Percentiles rank a stretch among this genome's conserved stretches.
Evolutionary conservation across 2,888 invertebrate species (phyloP).

Genomic region (Panopea generosa): DNA sequence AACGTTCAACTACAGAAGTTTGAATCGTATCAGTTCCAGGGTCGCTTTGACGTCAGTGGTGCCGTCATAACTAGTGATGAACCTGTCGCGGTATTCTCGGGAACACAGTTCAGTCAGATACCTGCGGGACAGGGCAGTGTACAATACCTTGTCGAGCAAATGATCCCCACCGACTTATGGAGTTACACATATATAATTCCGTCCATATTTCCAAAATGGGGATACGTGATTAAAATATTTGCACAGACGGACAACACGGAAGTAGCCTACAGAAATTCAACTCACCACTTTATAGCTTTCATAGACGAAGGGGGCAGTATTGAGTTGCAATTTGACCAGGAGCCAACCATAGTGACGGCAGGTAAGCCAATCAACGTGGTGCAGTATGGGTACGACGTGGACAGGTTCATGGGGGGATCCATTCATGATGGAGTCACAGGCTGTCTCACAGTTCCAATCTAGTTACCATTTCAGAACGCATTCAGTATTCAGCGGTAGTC

Average conservation of each 20-base stretch:
- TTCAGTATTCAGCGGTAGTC: not conserved
- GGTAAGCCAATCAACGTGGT: slow-evolving; percentile 4
- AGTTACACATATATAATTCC: slow-evolving; percentile 3
- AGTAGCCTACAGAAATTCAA: not conserved
- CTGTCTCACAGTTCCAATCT: not conserved
- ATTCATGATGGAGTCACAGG: slow-evolving; percentile 4
- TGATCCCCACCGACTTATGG: slow-evolving; percentile 7
- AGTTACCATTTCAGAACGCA: not conserved
- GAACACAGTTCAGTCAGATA: not conserved
- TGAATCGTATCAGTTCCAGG: not conserved
- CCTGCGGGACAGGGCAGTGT: not conserved
- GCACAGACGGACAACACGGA: not conserved
- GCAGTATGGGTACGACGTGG: not conserved
- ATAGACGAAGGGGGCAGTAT: not conserved
- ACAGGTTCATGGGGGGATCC: not conserved
- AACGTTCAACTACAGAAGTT: not conserved
- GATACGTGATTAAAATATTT: not conserved
- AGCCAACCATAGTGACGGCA: not conserved
- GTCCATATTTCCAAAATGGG: not conserved
- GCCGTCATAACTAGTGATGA: slow-evolving; percentile 5
- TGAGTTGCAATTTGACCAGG: not conserved
- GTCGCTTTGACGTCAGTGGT: not conserved
- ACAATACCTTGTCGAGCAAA: slow-evolving; percentile 4
- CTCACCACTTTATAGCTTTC: not conserved
- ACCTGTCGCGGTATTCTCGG: slow-evolving; percentile 9